These are phyloP conservation scores for Octomys mimax DNA, from an alignment of 2,797 vertebrate genomes.

Conservation along the genomic window DNA sequence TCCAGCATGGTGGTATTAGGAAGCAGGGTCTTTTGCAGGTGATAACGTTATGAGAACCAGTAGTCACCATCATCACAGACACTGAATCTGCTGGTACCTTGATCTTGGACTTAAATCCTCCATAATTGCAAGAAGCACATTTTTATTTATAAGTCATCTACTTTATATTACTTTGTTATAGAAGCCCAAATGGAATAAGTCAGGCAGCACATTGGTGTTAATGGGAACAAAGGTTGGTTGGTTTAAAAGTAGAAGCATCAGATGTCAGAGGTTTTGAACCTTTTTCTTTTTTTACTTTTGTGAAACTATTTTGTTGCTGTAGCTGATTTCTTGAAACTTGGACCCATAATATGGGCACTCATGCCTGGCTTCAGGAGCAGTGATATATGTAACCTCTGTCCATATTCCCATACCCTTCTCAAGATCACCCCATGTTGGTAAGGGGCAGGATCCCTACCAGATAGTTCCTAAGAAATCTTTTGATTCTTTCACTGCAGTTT, in stretches of 20 bases:
- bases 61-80: not conserved
- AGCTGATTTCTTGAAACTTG: not conserved
- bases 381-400: not conserved
- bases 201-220: not conserved
- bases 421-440: not conserved
- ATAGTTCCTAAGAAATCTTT: slow-evolving; percentile 21
- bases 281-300: not conserved
- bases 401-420: not conserved
- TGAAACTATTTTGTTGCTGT: slow-evolving; percentile 14
- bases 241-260: not conserved
- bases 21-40: not conserved
- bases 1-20: not conserved
- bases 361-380: not conserved
- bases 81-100: not conserved
- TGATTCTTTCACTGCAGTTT: not conserved
- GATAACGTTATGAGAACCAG: not conserved
- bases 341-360: not conserved
- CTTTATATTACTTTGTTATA: not conserved
- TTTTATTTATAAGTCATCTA: not conserved
- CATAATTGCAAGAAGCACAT: no score
- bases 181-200: not conserved
- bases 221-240: not conserved
- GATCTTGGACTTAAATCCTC: no score
- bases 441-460: not conserved
- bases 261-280: not conserved